Evolutionary conservation across 2,797 vertebrate species (phyloP), one percentile per base, ranked within the genome.

Genomic region (Sebastes cheni): DNA sequence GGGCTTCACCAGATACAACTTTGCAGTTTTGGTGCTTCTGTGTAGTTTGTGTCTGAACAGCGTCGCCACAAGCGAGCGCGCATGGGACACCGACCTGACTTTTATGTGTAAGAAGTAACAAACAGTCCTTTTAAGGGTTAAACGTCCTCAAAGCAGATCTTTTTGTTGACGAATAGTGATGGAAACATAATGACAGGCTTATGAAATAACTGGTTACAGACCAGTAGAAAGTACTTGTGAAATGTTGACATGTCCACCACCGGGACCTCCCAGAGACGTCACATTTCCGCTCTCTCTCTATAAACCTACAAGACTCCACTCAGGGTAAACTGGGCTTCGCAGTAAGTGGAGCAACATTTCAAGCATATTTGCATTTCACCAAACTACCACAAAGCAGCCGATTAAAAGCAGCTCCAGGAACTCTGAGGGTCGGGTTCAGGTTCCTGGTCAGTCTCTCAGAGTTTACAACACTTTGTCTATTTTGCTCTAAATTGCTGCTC

Each of bases 151-250:
- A 4, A 62, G 60, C 27, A 7, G 50, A 74, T 27, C 3, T 75
- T 70, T 56, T 39, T 46, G 62, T 74, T 70, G 50, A 69, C 52
- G 78, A 36, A 55, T 36, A 39, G 4, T 36, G 39, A 72, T 71
- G 66, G n/a, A 67, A 83, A 76, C 27, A 60, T 54, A 75, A 62
- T 61, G 56, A 75, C n/a, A 23, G 71, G n/a, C 46, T 81, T 79
- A 6, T 10, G 34, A 76, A 84, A 81, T 52, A 13, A 42, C 13
- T 16, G 14, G 39, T 42, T 42, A 13, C 39, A 16, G 13, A 42
- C 39, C 39, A 42, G 13, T 14, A 42, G 14, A 16, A 42, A 42
- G 39, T 42, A 16, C 39, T 42, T 42, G 13, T 42, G 58, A 65
- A 58, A 39, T 59, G 75, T 23, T 56, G 13, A 68, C 32, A 20